Evolutionary conservation across 2,888 invertebrate genomes (phyloP), one percentile per base, ranked within the genome.

Genomic region (Gandaritis pyraliata): DNA sequence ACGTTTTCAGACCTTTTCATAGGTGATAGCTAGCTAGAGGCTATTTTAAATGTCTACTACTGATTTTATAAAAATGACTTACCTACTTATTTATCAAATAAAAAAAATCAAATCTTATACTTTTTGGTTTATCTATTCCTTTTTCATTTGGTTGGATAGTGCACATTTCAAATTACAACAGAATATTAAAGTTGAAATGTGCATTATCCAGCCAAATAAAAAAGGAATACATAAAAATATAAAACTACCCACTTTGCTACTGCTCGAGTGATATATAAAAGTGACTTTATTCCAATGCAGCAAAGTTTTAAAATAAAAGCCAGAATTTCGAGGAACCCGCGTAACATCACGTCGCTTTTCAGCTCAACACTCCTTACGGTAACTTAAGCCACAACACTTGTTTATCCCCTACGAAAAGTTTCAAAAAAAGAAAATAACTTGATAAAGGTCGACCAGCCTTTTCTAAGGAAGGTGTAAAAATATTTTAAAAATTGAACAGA

Each of bases 341-440:
- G 39, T 33, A 52, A 45, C 48, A 58, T 38, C 45, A 51, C 41
- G 12, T 49, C 47, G 23, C 41, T 45, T 70, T 68, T 65, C 64
- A 62, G 61, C 61, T 64, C 60, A 63, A 69, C 65, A 15, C 13
- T 67, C 61, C 46, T 49, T 66, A 16, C 74, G 72, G 72, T 73
- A 74, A 66, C 69, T 74, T 71, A 69, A 72, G 67, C 66, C 70
- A 72, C 72, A 75, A 73, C 75, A 75, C 78, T 78, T 76, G 76
- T 73, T 76, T 76, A 74, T 73, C 69, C 66, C 58, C 48, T 63
- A 55, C 69, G 58, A 64, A 72, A 71, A 75, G 69, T 78, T 72
- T 60, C 16, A 61, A 65, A 65, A 59, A 33, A 48, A 58, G 52
- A 58, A 47, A 73, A 52, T 59, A 66, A 72, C 64, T 72, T 73